A percentile compares a stretch with the other conserved stretches of the same genome.
These are phyloP conservation scores for Bombylius discolor DNA, from an alignment of 2,888 invertebrate species.

Conservation along the genomic window DNA sequence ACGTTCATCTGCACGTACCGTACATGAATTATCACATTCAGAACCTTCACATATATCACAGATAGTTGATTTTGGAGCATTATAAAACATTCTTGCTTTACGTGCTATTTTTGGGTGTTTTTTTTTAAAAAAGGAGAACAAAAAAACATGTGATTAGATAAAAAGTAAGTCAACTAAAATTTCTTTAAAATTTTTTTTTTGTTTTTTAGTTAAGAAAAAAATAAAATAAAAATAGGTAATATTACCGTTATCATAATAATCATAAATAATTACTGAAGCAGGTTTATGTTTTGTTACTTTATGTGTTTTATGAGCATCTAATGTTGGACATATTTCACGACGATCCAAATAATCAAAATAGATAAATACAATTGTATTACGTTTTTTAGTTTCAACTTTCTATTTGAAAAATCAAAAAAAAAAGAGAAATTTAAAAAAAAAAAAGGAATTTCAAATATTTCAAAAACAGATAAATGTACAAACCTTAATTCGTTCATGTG, in stretches of 20 bases:
- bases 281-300: constrained; percentile 79
- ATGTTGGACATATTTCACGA: constrained; percentile 69
- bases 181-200: too few species aligned
- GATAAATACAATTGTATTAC: constrained; percentile 50
- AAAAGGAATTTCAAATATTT: not conserved
- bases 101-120: constrained; percentile 51
- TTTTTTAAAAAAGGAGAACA: not conserved
- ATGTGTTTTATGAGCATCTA: constrained; percentile 73
- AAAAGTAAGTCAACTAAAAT: not conserved
- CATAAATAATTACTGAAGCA: constrained; percentile 72
- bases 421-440: not conserved
- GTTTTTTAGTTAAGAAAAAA: too few species aligned
- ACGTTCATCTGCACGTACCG: constrained; percentile 29
- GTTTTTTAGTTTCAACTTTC: constrained; percentile 55
- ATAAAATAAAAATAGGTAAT: not conserved
- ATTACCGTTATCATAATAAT: constrained; percentile 88
- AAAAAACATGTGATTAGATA: too few species aligned
- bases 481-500: constrained; percentile 39
- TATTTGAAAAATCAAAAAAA: constrained; percentile 9
- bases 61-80: constrained; percentile 51
- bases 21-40: constrained; percentile 36
- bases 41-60: constrained; percentile 74
- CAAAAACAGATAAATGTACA: constrained; percentile 8
- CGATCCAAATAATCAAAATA: constrained; percentile 60
- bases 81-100: constrained; percentile 71